Base-by-base conservation (phyloP, 2,797 vertebrate species). In the Spea hammondii region DNA sequence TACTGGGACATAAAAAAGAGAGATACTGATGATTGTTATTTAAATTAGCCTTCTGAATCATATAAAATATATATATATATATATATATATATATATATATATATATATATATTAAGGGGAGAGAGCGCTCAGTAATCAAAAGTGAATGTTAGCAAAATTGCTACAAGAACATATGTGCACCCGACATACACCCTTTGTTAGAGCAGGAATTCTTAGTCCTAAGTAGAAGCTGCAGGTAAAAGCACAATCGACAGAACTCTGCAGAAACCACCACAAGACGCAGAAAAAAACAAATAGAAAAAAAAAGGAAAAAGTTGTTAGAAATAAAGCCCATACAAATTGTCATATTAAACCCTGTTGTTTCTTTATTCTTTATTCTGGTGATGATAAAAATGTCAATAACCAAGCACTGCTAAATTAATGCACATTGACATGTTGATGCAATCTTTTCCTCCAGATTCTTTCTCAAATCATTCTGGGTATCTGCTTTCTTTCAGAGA, bases 391-490 rank as follows among this genome's bases (percentile, higher is more conserved):
- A 65, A 76, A 82, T 82, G 75, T 82, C 75, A 70, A 77, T 82
- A 77, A 64, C 11, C 4, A 45, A 74, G 70, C 70, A 55, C 32
- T 70, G 65, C 75, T 45, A 53, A 82, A 82, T 82, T 72, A 81
- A 82, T 82, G 65, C 55, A 69, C 74, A 82, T 82, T 73, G 70
- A 82, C 75, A 82, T 68, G 64, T 76, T 77, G 79, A 82, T 77
- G 75, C 65, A 77, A 65, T 72, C 53, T 54, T 80, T 80, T 73
- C 54, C n/a, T 71, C 51, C 47, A 46, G 13, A 64, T 71, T 77
- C 64, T 62, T 59, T 80, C 79, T 60, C 62, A 67, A 68, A 70
- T 71, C 47, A 74, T 70, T 64, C 72, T 79, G 78, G 49, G 66
- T 74, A 53, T 68, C 11, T 62, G 66, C 66, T 60, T 53, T 68